These are phyloP conservation scores for Sarcophaga peregrina DNA, from an alignment of 1,140 invertebrate species.

Conservation along the genomic window DNA sequence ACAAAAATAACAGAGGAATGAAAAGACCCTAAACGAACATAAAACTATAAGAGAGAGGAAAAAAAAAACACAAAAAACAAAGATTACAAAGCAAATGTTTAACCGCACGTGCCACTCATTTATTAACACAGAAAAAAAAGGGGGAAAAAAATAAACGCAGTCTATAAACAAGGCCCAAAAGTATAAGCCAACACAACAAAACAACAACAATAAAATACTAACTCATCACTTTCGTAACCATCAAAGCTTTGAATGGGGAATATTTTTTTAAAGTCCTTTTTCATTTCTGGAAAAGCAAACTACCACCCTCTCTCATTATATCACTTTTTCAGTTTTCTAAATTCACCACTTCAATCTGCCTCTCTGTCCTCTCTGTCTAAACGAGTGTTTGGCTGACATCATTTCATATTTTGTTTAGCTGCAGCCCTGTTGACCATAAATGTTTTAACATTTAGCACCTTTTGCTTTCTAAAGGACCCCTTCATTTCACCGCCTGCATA, in stretches of 20 bases:
- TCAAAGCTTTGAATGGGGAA: no score
- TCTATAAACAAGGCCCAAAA: no score
- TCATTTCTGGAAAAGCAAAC: not conserved
- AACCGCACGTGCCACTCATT: slow-evolving; percentile 25
- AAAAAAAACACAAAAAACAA: not conserved
- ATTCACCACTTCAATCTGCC: no score
- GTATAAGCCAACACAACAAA: no score
- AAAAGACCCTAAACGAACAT: no score
- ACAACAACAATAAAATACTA: no score
- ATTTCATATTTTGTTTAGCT: not conserved
- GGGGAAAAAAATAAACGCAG: no score
- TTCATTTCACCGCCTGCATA: no score
- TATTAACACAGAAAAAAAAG: not conserved
- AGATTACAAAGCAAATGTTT: slow-evolving; percentile 2
- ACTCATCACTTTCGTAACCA: no score
- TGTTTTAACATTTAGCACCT: not conserved
- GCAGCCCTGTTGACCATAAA: not conserved
- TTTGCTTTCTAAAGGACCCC: not conserved
- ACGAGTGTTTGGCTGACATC: no score
- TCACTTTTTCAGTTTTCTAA: no score
- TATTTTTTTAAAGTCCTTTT: not conserved
- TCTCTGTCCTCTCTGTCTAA: no score
- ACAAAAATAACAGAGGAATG: not conserved
- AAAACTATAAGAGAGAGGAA: not conserved
- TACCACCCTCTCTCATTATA: not conserved